Conservation (phyloP, 2,797 vertebrate genomes). For the Ctenochaetus hawaiiensis region DNA sequence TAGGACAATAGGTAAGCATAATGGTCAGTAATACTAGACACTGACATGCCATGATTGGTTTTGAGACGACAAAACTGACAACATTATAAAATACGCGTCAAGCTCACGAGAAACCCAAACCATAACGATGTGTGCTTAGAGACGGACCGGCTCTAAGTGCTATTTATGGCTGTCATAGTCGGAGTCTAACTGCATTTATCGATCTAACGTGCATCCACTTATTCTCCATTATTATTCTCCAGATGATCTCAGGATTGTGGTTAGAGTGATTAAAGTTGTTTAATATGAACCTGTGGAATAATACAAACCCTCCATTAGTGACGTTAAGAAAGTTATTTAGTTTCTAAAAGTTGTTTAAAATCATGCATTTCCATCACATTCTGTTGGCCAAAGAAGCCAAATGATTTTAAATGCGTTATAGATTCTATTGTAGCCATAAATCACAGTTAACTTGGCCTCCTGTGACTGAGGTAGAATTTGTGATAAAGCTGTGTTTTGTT, state of each 20-base stretch:
- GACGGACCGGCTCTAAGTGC: constrained; percentile 6
- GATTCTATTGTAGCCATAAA: constrained; percentile 42
- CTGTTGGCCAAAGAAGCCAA: constrained; percentile 20
- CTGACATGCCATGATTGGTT: constrained; percentile 21
- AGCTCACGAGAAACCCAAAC: constrained; percentile 22
- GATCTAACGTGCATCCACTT: constrained; percentile 22
- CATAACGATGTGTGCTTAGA: constrained; percentile 17
- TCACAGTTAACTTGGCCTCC: constrained; percentile 31
- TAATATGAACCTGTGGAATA: constrained; percentile 16
- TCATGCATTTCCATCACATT: constrained; percentile 35
- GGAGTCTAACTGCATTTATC: constrained; percentile 26
- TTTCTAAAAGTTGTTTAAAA: constrained; percentile 18
- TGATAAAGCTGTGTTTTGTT: constrained; percentile 38
- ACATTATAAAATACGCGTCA: constrained; percentile 14
- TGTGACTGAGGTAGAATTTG: constrained; percentile 42
- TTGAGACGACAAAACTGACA: constrained; percentile 18
- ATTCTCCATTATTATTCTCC: constrained; percentile 41
- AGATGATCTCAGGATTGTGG: constrained; percentile 64
- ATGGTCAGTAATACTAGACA: constrained; percentile 7
- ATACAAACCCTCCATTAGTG: constrained; percentile 1
- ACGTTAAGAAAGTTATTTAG: constrained; percentile 26
- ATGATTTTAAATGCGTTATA: constrained; percentile 21
- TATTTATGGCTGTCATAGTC: constrained; percentile 18
- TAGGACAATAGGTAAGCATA: constrained; percentile 11
- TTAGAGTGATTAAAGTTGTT: constrained; percentile 32